Evolutionary conservation across 1,140 invertebrate species (phyloP), one percentile per base, ranked within the genome.

Genomic region (Rhyacophila brunnea): DNA sequence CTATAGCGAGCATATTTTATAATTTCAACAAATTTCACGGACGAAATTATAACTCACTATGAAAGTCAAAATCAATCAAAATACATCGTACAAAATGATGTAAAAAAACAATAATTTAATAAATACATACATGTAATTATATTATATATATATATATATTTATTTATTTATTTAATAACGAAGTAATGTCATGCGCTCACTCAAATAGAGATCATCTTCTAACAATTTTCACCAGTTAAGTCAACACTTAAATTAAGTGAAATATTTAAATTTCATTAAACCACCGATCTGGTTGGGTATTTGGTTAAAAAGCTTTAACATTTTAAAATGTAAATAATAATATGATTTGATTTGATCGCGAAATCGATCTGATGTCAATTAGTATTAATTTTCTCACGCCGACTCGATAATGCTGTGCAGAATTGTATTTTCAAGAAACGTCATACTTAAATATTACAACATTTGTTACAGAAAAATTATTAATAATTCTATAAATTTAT

Each of bases 201-300:
- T 54, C 50, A 61, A 57, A 65, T 60, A 65, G 63, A 65, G 63
- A 65, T 65, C 63, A 65, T 61, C 58, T 58, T 34, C 46, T 61
- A 65, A 65, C 63, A 65, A 65, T 55, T 60, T 65, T 64, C 49
- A 65, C 63, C 58, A 50, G 55, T 58, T 56, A 51, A 58, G 58
- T 49, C 60, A 65, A 65, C 55, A 65, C 46, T 54, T 58, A 61
- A 20, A 60, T 60, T 19, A 28, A 28, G 23, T 28, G 23, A 28
- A 28, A 28, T 28, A 28, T 28, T 28, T 28, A 5, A 28, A 28
- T 28, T 28, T 28, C 23, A 28, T 28, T 28, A 28, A 28, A 28
- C 23, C 23, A 28, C 23, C 23, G 23, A 28, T 40, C 38, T 40
- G 38, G n/a, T 13, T 13, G 15, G 11, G 38, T 40, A 40, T 13